phyloP scores from a whole-genome alignment of 2,888 invertebrate genomes.

The Polymixis lichenea region DNA sequence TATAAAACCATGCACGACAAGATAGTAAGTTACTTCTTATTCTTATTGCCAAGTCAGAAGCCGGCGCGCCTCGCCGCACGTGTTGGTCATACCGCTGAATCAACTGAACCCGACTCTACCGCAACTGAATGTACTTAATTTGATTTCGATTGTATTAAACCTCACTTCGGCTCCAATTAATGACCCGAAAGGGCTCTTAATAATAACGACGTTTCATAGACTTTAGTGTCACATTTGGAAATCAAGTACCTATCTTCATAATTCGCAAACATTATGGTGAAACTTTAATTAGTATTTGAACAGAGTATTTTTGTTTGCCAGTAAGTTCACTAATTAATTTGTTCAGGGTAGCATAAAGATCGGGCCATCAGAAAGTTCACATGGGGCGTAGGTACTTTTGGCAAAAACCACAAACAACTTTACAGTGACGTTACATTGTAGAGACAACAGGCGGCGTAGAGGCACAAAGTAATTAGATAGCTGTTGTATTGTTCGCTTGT shows the following conservation, averaged over 20 bases:
- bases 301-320: conserved; percentile 42
- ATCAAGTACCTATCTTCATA: conserved; percentile 25
- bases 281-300: neutral
- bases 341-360: conserved; percentile 71
- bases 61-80: conserved; percentile 75
- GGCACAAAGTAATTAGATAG: conserved; percentile 87
- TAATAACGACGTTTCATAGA: conserved; percentile 70
- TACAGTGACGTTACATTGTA: conserved; percentile 81
- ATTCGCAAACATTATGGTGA: conserved; percentile 45
- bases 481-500: conserved; percentile 86
- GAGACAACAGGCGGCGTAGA: conserved; percentile 76
- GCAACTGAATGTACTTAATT: conserved; percentile 89
- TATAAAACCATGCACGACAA: conserved; percentile 27
- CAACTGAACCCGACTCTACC: conserved; percentile 83
- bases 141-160: conserved; percentile 89
- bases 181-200: conserved; percentile 82
- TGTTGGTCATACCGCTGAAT: conserved; percentile 85
- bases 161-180: conserved; percentile 85
- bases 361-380: conserved; percentile 70
- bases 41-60: conserved; percentile 78
- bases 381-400: conserved; percentile 75
- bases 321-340: conserved; percentile 71
- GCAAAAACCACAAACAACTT: conserved; percentile 85
- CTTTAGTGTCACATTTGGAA: conserved; percentile 54
- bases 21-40: conserved; percentile 72